These are phyloP conservation scores for Trachelipus rathkii DNA, from an alignment of 1,140 invertebrate species.

Conservation along the genomic window DNA sequence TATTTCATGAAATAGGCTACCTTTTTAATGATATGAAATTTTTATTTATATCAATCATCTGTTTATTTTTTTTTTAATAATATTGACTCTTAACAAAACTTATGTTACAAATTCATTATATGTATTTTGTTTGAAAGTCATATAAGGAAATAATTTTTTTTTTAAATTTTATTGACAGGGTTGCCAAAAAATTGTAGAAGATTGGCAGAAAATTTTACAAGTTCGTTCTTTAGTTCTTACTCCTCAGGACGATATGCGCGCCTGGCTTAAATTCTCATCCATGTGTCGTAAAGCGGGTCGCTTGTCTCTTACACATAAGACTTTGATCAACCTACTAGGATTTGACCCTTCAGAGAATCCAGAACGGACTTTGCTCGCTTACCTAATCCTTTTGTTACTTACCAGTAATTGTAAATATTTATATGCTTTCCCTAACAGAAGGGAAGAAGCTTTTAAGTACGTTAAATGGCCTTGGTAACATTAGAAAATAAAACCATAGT, in stretches of 20 bases:
- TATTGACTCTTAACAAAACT: no score
- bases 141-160: not conserved
- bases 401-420: slow-evolving; percentile 93
- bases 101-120: no score
- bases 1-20: no score
- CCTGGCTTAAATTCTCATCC: slow-evolving; percentile 96
- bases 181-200: slow-evolving; percentile 3
- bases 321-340: slow-evolving; percentile 80
- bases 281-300: slow-evolving; percentile 89
- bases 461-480: no score
- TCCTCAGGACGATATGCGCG: slow-evolving; percentile 90
- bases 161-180: not conserved
- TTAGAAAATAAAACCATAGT: no score
- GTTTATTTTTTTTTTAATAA: no score
- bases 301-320: slow-evolving; percentile 78
- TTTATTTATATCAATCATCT: no score
- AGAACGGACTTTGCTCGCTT: slow-evolving; percentile 67
- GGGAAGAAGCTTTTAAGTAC: slow-evolving; percentile 62
- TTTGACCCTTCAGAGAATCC: slow-evolving; percentile 67
- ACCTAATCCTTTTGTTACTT: slow-evolving; percentile 77
- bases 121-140: no score
- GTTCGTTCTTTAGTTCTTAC: slow-evolving; percentile 87
- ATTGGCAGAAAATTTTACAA: slow-evolving; percentile 61
- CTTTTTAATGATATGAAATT: no score
- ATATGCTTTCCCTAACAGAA: slow-evolving; percentile 74